phyloP scores from a whole-genome alignment of 2,113 vertebrate genomes.

The Ptilorrhoa leucosticta region DNA sequence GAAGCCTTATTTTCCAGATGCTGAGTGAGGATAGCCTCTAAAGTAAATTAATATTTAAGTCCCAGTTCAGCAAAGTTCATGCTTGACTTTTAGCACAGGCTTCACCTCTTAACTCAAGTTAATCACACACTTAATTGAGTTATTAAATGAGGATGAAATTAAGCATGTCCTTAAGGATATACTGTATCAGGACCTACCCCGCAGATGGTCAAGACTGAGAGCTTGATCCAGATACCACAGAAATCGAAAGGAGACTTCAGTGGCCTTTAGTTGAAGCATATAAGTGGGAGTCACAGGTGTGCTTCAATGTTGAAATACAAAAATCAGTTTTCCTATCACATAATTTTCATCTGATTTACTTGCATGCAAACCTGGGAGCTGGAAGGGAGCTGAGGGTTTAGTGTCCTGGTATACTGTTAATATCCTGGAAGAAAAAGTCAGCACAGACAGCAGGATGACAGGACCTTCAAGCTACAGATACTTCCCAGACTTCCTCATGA shows the following conservation, averaged over 20 bases:
- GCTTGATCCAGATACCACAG: neutral
- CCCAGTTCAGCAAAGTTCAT: neutral
- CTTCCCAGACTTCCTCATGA: neutral
- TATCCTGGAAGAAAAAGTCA: conserved; percentile 54
- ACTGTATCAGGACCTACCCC: neutral
- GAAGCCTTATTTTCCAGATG: neutral
- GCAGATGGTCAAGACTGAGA: neutral
- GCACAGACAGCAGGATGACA: neutral
- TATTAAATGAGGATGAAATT: neutral
- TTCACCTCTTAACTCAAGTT: neutral
- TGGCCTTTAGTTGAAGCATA: neutral
- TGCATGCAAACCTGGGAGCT: conserved; percentile 73
- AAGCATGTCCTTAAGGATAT: neutral
- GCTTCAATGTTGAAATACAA: neutral
- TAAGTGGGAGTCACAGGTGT: neutral
- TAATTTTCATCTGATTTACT: conserved; percentile 57
- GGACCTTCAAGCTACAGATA: neutral
- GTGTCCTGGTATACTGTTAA: conserved; percentile 67
- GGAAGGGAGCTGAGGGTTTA: conserved; percentile 65
- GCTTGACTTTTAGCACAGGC: neutral
- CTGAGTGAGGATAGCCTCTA: neutral
- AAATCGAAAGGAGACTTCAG: neutral
- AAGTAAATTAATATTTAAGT: neutral
- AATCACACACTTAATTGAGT: neutral
- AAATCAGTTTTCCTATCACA: neutral